Percentiles rank a stretch among this genome's conserved stretches.
Conservation (phyloP, 2,797 vertebrate genomes). For the Bryconaethiops microstoma region DNA sequence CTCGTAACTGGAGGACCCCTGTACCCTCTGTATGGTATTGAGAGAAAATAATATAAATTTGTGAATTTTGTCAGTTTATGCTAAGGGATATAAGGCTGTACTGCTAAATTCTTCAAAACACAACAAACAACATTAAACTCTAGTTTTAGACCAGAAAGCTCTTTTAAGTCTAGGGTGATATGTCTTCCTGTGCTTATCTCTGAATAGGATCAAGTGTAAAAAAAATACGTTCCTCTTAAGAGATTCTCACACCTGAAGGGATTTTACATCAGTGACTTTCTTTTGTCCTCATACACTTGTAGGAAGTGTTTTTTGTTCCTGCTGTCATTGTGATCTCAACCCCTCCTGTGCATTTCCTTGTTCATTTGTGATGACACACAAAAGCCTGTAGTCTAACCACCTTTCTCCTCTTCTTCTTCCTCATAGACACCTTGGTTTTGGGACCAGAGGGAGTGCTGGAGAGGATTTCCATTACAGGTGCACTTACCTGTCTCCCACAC, state of each 20-base stretch:
- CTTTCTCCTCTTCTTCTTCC: slow-evolving; percentile 18
- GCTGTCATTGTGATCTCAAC: not conserved
- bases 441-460: slow-evolving; percentile 87
- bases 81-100: no score
- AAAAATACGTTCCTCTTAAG: not conserved
- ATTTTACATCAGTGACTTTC: not conserved
- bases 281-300: not conserved
- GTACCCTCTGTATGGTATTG: no score
- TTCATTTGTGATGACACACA: not conserved
- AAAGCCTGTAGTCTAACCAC: slow-evolving; percentile 2
- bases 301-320: not conserved
- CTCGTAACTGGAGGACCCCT: no score
- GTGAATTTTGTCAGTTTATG: no score
- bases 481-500: slow-evolving; percentile 40
- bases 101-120: no score
- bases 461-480: slow-evolving; percentile 88
- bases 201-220: not conserved
- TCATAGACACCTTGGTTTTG: slow-evolving; percentile 90
- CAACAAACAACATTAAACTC: no score
- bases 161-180: not conserved
- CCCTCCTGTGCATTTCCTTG: not conserved
- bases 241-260: not conserved
- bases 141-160: no score
- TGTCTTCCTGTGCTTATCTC: not conserved
- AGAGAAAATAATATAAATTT: no score